phyloP scores from a whole-genome alignment of 2,113 vertebrate genomes.

The Ovibos moschatus region DNA sequence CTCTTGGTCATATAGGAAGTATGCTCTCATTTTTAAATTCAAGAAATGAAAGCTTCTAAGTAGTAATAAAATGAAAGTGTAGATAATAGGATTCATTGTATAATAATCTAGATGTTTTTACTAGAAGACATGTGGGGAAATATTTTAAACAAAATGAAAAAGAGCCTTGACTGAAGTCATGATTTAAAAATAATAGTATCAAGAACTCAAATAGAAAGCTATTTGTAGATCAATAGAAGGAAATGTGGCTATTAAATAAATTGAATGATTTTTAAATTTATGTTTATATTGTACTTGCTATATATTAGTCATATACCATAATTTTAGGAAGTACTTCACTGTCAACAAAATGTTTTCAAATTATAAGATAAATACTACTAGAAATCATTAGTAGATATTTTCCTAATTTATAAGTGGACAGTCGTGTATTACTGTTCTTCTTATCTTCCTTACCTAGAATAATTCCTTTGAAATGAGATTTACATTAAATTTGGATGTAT shows the following conservation, averaged over 20 bases:
- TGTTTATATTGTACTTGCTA: background rate
- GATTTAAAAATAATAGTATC: background rate
- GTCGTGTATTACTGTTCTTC: background rate
- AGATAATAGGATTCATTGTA: background rate
- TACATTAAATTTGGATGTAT: background rate
- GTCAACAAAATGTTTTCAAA: background rate
- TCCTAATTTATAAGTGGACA: background rate
- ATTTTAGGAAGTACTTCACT: constrained; percentile 14
- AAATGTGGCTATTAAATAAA: background rate
- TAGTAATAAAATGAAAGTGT: background rate
- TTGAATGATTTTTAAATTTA: background rate
- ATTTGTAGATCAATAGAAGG: background rate
- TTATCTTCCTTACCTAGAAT: background rate
- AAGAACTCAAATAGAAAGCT: background rate
- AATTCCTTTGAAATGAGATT: background rate
- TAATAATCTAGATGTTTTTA: background rate
- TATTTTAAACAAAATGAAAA: constrained; percentile 24
- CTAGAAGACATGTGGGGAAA: background rate
- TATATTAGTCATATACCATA: background rate
- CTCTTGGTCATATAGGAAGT: background rate
- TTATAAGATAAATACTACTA: background rate
- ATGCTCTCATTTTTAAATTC: background rate
- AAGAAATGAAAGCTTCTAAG: background rate
- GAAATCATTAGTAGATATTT: background rate
- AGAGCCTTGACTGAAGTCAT: background rate